phyloP scores from a whole-genome alignment of 1,140 invertebrate genomes.

The Diabrotica virgifera region DNA sequence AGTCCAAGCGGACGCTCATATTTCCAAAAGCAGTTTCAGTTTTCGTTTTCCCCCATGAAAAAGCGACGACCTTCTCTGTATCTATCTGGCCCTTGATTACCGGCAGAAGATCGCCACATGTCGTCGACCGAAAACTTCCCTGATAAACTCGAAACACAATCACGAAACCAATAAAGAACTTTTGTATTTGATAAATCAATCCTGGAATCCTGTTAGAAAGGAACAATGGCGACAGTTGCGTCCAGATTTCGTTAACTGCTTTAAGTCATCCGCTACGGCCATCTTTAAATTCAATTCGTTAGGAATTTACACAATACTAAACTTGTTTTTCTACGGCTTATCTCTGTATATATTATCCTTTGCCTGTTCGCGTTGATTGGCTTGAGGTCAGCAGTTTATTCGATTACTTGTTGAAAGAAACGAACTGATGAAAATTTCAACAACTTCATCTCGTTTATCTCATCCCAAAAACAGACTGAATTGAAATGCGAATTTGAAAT shows the following conservation, averaged over 20 bases:
- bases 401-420: not conserved
- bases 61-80: not conserved
- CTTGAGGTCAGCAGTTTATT: not conserved
- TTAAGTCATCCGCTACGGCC: slow-evolving; percentile 6
- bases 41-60: not conserved
- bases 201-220: slow-evolving; percentile 29
- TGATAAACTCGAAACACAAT: slow-evolving; percentile 28
- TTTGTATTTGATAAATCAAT: slow-evolving; percentile 46
- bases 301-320: slow-evolving; percentile 19
- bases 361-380: not conserved
- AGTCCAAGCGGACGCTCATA: slow-evolving; percentile 4
- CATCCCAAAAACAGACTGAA: too few relatives aligned
- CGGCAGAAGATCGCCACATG: slow-evolving; percentile 19
- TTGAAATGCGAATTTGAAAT: too few relatives aligned
- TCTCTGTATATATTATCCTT: not conserved
- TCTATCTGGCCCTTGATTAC: slow-evolving; percentile 17
- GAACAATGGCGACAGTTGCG: slow-evolving; percentile 31
- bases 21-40: slow-evolving; percentile 10
- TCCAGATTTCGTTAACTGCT: slow-evolving; percentile 24
- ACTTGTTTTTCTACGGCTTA: not conserved
- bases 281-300: slow-evolving; percentile 16
- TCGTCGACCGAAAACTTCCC: slow-evolving; percentile 19
- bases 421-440: too few relatives aligned
- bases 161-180: slow-evolving; percentile 42
- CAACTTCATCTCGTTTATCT: too few relatives aligned